Evolutionary conservation across 2,797 vertebrate genomes (phyloP).

Genomic region (Melanotaenia nigrans): DNA sequence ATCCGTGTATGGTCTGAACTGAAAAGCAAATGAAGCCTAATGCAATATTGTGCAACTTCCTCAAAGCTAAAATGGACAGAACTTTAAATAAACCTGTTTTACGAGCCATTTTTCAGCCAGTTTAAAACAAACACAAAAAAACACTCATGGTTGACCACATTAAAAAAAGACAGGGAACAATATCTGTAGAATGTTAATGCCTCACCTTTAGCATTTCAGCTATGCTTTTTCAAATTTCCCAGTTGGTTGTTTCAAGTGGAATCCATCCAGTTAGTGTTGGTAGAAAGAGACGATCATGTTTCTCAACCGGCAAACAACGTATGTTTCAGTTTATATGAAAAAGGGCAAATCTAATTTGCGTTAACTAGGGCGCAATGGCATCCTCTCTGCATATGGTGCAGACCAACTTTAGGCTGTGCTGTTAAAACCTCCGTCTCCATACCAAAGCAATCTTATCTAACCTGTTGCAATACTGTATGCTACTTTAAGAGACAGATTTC

Average conservation of each 20-base stretch:
- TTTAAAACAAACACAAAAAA: neutral
- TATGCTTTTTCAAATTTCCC: neutral
- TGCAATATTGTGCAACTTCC: constrained; percentile 36
- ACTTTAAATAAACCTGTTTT: neutral
- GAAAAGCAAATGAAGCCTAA: constrained; percentile 19
- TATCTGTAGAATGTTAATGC: neutral
- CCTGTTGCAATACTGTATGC: constrained; percentile 45
- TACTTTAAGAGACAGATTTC: constrained; percentile 31
- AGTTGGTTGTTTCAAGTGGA: neutral
- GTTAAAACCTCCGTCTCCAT: constrained; percentile 35
- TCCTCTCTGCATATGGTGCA: constrained; percentile 9
- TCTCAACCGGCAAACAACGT: neutral
- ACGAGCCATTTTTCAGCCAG: neutral
- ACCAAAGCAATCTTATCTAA: constrained; percentile 54
- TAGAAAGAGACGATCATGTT: neutral
- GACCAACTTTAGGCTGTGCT: constrained; percentile 17
- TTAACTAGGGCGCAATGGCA: neutral
- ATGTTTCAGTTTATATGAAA: constrained; percentile 9
- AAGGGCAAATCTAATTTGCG: neutral
- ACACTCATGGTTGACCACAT: neutral
- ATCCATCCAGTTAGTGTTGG: neutral
- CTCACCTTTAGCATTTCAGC: constrained; percentile 13
- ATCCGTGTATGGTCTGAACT: constrained; percentile 10
- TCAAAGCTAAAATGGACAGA: constrained; percentile 3
- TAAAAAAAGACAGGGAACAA: neutral